phyloP scores from a whole-genome alignment of 1,140 invertebrate genomes.

The Pseudoatta argentina region DNA sequence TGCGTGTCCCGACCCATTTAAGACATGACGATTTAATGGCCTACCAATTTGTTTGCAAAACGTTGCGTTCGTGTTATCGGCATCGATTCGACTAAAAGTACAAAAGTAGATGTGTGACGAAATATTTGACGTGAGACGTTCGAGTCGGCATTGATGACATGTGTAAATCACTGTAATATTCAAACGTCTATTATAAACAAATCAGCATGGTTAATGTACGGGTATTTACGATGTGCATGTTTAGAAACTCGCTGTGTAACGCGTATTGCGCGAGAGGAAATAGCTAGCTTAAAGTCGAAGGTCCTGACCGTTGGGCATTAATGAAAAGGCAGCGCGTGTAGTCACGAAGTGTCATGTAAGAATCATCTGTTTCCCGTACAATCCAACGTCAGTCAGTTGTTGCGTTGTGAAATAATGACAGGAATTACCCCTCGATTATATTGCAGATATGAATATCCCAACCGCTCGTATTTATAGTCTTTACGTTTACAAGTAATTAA shows the following conservation, averaged over 20 bases:
- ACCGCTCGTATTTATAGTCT: not conserved
- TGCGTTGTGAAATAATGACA: conserved; percentile 12
- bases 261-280: conserved; percentile 40
- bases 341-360: conserved; percentile 32
- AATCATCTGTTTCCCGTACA: conserved; percentile 18
- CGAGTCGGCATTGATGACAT: conserved; percentile 25
- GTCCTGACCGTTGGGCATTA: conserved; percentile 56
- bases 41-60: conserved; percentile 21
- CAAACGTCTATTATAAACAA: conserved; percentile 52
- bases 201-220: conserved; percentile 43
- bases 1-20: conserved; percentile 29
- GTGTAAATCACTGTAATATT: conserved; percentile 31
- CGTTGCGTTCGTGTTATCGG: not conserved
- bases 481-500: conserved; percentile 6
- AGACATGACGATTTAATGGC: conserved; percentile 29
- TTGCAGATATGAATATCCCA: not conserved
- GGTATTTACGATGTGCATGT: conserved; percentile 12
- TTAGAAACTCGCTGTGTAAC: conserved; percentile 27
- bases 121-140: conserved; percentile 25
- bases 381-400: not conserved
- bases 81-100: not conserved
- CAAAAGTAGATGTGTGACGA: conserved; percentile 20
- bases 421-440: conserved; percentile 21
- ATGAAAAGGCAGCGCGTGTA: conserved; percentile 33
- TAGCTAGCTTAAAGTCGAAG: conserved; percentile 58